Evolutionary conservation across 2,888 invertebrate species (phyloP), one percentile per base, ranked within the genome.

Genomic region (Allygus modestus): DNA sequence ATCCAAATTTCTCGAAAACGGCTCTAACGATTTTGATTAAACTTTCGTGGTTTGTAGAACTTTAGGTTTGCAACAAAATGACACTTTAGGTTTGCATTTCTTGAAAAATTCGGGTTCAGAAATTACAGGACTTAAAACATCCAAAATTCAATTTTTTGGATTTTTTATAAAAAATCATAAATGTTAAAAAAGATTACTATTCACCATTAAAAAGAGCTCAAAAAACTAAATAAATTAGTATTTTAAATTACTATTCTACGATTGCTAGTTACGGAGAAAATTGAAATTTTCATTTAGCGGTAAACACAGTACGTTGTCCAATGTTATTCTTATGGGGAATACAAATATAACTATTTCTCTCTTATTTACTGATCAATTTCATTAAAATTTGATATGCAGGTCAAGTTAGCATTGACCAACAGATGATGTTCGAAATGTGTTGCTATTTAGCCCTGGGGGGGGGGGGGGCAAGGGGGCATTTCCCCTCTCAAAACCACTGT

Each of bases 11-110:
- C 46, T 46, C 46, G 12, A 46, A 46, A 46, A 46, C 46, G n/a
- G 46, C 46, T 46, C 46, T 46, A 46, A 46, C 46, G 46, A 17
- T 46, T 46, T 46, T 46, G 46, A 46, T 46, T 12, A 46, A 46
- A 46, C 4, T 46, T 46, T 46, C 15, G 2, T 46, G n/a, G 46
- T 12, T 46, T 46, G 1, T 46, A 46, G 46, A 9, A 12, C 46
- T 17, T 17, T 9, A 17, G n/a, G 17, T 46, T 1, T 2, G 1
- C 4, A 46, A 46, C n/a, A 46, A 46, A 17, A 17, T 46, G 46
- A 46, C 46, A 46, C 46, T 12, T 9, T n/a, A n/a, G n/a, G n/a
- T 12, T 12, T 12, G 46, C 46, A 46, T 46, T 4, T 46, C 46
- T n/a, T 46, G 46, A 46, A 46, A 46, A 46, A 46, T 46, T 12